Base-by-base conservation (phyloP, 1,140 invertebrate species). In the Diorhabda elongata region DNA sequence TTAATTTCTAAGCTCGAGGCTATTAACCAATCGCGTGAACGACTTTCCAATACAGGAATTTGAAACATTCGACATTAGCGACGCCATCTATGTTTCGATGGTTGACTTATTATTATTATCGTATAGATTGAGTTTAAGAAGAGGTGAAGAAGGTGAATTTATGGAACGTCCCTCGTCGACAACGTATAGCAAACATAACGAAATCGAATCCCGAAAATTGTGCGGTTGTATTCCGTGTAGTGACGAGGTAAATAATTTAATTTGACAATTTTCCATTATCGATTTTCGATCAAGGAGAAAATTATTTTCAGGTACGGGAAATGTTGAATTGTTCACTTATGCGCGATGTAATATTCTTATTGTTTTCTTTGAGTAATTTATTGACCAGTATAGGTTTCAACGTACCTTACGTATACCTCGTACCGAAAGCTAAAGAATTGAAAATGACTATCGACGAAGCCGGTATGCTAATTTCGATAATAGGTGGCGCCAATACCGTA, bases 361-460 rank as follows among this genome's bases (percentile, higher is more conserved):
- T 98, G 63, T 98, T 98, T 82, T 90, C 90, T 41, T 67, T 95
- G 44, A 98, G 95, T 42, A 98, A 99, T 82, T 97, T 98, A 79
- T 89, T 95, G 76, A 98, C 96, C 5, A 96, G 93, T 78, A 92
- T 99, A 74, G 97, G 97, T 45, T 99, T 97, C 84, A 96, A 98
- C 81, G 90, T 97, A 76, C 97, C 97, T 66, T 94, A 97, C 83
- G 85, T 98, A 71, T 94, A 92, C 81, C 86, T 93, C 57, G 88
- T 89, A 69, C 84, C 89, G 59, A 86, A 89, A 81, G 89, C 90
- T 3, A 82, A 88, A 64, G 79, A 85, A 5, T 74, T 88, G 59
- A 82, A 82, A 1, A 84, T 94, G 8, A 71, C 81, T 2, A 79
- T 85, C 71, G 80, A 85, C 62, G 73, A 86, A 61, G 85, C 87